Evolutionary conservation across 2,888 invertebrate genomes (phyloP), one percentile per base, ranked within the genome.

Genomic region (Campopleginae sp.): DNA sequence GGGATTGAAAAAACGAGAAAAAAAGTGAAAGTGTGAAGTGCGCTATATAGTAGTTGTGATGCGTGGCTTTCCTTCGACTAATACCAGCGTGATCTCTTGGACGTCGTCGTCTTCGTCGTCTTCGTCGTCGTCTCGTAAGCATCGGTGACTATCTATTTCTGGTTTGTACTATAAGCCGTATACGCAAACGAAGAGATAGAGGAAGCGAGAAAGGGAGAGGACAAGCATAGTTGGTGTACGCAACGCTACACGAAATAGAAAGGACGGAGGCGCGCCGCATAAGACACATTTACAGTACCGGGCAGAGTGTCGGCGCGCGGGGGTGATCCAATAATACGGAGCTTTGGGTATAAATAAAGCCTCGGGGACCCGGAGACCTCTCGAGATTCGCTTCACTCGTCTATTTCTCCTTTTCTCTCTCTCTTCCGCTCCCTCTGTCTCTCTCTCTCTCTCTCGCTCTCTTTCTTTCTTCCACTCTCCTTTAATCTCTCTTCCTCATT

Each of bases 321-420:
- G 93, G 92, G 92, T 92, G 92, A 92, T 92, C 92, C 92, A 93
- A 92, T 93, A 92, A 93, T 92, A 92, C 91, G 89, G 90, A 91
- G 92, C 92, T 92, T 92, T 90, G 91, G 89, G 91, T 92, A 92
- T 92, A 93, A 92, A 93, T 93, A 93, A 90, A 92, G 91, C 88
- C 90, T 87, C 90, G 90, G 89, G 88, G 86, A 86, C 90, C 89
- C 91, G 90, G 90, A 91, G 92, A 92, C 92, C 88, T 88, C 89
- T 86, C 86, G 80, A 86, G 84, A 86, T 81, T 78, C 86, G 85
- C 80, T 86, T 82, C 33, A 81, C 80, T 86, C 86, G 82, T 74
- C 84, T 88, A 84, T 86, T 83, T 85, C 86, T 84, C 82, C 80
- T 81, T 80, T 77, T 84, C 80, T 80, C 33, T 84, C 71, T 76